Conservation (phyloP, 53 echinoderm and acorn worm species). For the Holothuria scabra region DNA sequence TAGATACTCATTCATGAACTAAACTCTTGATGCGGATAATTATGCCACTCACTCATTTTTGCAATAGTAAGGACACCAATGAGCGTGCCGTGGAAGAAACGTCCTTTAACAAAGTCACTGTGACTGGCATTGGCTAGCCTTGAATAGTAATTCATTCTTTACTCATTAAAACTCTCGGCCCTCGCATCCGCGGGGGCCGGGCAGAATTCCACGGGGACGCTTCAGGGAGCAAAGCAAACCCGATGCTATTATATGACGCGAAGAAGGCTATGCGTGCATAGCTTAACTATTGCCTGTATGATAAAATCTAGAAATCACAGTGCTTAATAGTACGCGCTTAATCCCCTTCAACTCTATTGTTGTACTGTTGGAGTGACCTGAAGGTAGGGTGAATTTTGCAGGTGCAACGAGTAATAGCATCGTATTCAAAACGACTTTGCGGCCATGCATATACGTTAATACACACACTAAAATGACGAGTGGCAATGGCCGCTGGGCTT, state of each 20-base stretch:
- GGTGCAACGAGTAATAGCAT: slow-evolving; percentile 5
- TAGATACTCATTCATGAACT: no score
- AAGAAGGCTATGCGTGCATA: slow-evolving; percentile 12
- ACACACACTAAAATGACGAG: no score
- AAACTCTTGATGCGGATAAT: no score
- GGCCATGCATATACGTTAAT: no score
- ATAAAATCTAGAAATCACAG: slow-evolving; percentile 13
- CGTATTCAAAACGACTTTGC: no score
- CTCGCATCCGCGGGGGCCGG: not conserved
- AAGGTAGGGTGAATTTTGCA: slow-evolving; percentile 19
- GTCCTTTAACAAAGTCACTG: no score
- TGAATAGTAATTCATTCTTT: slow-evolving; percentile 14
- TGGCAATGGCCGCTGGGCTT: no score
- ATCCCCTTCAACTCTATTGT: slow-evolving; percentile 24
- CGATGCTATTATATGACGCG: slow-evolving; percentile 24
- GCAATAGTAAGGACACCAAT: no score
- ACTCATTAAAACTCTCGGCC: slow-evolving; percentile 4
- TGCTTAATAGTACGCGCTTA: not conserved
- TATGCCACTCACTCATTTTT: no score
- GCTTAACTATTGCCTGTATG: slow-evolving; percentile 20
- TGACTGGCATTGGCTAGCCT: slow-evolving; percentile 9
- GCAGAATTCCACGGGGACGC: slow-evolving; percentile 25
- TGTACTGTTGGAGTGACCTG: slow-evolving; percentile 6
- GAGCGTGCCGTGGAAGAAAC: no score
- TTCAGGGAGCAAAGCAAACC: slow-evolving; percentile 4